These are phyloP conservation scores for Pachypanchax playfairii DNA, from an alignment of 2,113 vertebrate species.

Conservation along the genomic window DNA sequence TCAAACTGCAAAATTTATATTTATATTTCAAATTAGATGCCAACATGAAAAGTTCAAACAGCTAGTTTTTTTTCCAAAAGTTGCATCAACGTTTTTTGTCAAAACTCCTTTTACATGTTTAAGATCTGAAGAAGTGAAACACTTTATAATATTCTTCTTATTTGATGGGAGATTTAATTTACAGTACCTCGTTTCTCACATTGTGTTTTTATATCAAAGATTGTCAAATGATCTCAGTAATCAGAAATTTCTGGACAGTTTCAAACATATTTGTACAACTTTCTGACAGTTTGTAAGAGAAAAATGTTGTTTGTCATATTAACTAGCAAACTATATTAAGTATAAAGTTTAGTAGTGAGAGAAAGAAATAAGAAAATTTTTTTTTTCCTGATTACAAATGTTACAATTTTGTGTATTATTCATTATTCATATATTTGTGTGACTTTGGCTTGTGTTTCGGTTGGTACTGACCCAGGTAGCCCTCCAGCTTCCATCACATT, in stretches of 20 bases:
- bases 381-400: too few species aligned
- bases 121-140: too few species aligned
- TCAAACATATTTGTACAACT: too few species aligned
- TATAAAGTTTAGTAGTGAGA: too few species aligned
- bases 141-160: neutral
- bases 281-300: neutral
- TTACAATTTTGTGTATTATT: too few species aligned
- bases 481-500: constrained; percentile 99
- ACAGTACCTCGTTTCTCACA: neutral
- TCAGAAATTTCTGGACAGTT: too few species aligned
- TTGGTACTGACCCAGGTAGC: constrained; percentile 89
- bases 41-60: neutral
- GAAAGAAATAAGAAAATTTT: too few species aligned
- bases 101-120: neutral
- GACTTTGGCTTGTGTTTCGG: neutral
- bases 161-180: neutral
- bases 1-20: too few species aligned
- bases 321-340: too few species aligned
- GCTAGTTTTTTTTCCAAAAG: neutral
- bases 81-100: neutral
- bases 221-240: neutral
- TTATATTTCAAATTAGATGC: neutral
- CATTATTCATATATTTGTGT: too few species aligned
- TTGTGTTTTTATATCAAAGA: neutral
- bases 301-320: neutral